Percentiles rank a stretch among this genome's conserved stretches.
Conservation (phyloP, 2,888 invertebrate species). For the Trichopoda pennipes region DNA sequence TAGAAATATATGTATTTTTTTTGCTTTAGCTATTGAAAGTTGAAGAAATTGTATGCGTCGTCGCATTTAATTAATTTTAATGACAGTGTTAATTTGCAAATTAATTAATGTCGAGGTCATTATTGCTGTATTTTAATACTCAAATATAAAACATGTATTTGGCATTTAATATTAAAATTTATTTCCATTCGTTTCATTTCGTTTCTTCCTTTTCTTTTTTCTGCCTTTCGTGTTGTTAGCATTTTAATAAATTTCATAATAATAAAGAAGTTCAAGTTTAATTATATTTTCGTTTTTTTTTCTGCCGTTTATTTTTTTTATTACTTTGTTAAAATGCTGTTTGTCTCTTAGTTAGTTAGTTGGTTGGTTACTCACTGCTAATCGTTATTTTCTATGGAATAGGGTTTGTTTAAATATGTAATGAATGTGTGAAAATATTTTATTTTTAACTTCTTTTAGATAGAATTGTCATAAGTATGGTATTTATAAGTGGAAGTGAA, state of each 20-base stretch:
- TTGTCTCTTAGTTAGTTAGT: slow-evolving; percentile 20
- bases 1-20: slow-evolving; percentile 29
- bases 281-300: slow-evolving; percentile 47
- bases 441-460: slow-evolving; percentile 48
- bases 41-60: slow-evolving; percentile 41
- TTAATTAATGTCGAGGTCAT: slow-evolving; percentile 70
- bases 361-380: slow-evolving; percentile 1
- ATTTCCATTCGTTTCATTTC: not conserved
- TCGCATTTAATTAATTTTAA: slow-evolving; percentile 69
- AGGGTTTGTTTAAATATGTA: slow-evolving; percentile 42
- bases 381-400: slow-evolving; percentile 13
- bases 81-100: slow-evolving; percentile 71
- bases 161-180: slow-evolving; percentile 33
- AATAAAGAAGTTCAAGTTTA: slow-evolving; percentile 68
- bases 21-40: slow-evolving; percentile 34
- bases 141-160: slow-evolving; percentile 32
- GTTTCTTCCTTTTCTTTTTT: not conserved
- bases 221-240: slow-evolving; percentile 19
- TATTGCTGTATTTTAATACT: slow-evolving; percentile 36
- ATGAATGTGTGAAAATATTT: slow-evolving; percentile 58
- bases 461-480: slow-evolving; percentile 30
- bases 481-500: slow-evolving; percentile 30
- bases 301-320: slow-evolving; percentile 40
- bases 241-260: slow-evolving; percentile 54
- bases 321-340: slow-evolving; percentile 49